Percentiles rank a stretch among this genome's conserved stretches.
These are phyloP conservation scores for Crotalus tigris DNA, from an alignment of 2,113 vertebrate species.

Conservation along the genomic window DNA sequence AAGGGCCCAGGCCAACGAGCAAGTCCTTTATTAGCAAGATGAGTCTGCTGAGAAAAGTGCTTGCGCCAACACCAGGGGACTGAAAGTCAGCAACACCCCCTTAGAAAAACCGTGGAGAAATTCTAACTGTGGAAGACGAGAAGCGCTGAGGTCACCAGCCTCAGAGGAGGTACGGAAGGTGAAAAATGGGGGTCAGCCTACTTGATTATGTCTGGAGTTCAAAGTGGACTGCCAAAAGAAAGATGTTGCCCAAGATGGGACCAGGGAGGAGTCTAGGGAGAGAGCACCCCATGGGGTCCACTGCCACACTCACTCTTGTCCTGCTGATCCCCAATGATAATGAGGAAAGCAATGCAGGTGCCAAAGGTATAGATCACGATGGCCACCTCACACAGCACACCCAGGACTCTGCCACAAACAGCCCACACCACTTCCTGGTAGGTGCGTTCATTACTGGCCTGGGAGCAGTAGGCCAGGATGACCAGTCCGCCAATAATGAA, in stretches of 20 bases:
- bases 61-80: background rate
- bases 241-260: background rate
- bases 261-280: background rate
- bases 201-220: background rate
- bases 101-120: background rate
- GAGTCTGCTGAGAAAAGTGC: background rate
- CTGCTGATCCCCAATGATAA: slow-evolving; percentile 96
- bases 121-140: background rate
- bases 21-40: too few relatives aligned
- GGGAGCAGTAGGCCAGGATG: slow-evolving; percentile 91
- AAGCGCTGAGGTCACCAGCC: background rate
- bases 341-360: slow-evolving; percentile 96
- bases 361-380: slow-evolving; percentile 95
- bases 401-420: slow-evolving; percentile 84
- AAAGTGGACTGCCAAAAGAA: background rate
- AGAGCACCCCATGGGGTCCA: background rate
- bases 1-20: background rate
- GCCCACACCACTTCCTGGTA: slow-evolving; percentile 98
- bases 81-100: background rate
- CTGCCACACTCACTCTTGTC: slow-evolving; percentile 85
- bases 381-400: slow-evolving; percentile 86
- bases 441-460: slow-evolving; percentile 89
- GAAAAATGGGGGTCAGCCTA: background rate
- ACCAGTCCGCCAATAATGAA: slow-evolving; percentile 95
- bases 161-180: background rate